Conservation (phyloP, 2,888 invertebrate species). For the Hydraecia micacea region DNA sequence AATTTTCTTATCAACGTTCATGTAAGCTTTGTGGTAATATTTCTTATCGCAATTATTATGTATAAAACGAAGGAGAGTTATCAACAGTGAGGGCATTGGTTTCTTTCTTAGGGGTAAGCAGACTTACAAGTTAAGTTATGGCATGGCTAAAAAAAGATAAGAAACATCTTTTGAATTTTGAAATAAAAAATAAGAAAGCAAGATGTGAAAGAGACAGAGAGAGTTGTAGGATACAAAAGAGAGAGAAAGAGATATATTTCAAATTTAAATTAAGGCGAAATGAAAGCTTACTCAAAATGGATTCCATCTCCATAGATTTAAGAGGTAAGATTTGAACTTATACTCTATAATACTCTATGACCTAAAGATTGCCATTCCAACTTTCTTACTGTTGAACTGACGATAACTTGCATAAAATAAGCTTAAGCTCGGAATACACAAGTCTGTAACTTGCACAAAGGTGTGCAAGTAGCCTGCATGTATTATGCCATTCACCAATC, state of each 20-base stretch:
- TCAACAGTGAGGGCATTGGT: conserved; percentile 51
- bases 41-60: conserved; percentile 35
- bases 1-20: conserved; percentile 16
- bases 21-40: conserved; percentile 6
- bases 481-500: too few species aligned
- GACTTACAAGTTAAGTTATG: conserved; percentile 17
- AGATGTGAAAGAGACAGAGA: neutral
- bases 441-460: neutral
- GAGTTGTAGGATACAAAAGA: neutral
- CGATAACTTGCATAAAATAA: conserved; percentile 13
- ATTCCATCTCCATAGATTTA: neutral
- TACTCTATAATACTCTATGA: neutral
- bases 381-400: conserved; percentile 33
- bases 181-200: neutral
- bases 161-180: neutral
- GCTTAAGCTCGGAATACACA: neutral
- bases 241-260: neutral
- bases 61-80: conserved; percentile 17
- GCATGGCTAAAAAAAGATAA: conserved; percentile 25
- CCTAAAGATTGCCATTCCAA: conserved; percentile 5
- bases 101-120: conserved; percentile 52
- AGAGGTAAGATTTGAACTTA: conserved; percentile 25
- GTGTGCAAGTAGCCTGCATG: neutral
- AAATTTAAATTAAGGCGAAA: neutral
- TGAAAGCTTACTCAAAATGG: neutral